phyloP scores from a whole-genome alignment of 2,113 vertebrate species.

The Melanerpes formicivorus region DNA sequence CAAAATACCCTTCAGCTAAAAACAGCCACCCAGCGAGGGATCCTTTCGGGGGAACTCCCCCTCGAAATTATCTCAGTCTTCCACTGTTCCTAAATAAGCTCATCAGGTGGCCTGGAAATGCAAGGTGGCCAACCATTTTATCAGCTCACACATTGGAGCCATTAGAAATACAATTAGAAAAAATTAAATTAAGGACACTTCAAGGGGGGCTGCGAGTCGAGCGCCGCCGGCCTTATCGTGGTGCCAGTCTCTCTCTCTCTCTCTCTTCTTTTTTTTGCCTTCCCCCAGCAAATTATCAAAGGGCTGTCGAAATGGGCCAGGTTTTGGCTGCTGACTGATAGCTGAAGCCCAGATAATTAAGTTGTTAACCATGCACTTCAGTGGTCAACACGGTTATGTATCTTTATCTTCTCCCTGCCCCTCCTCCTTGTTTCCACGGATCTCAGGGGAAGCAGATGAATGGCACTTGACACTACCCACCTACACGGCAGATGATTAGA shows the following conservation, averaged over 20 bases:
- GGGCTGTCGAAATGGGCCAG: slow-evolving; percentile 54
- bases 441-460: slow-evolving; percentile 77
- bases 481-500: slow-evolving; percentile 78
- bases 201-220: slow-evolving; percentile 68
- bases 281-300: slow-evolving; percentile 62
- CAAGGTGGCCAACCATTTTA: slow-evolving; percentile 80
- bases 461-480: slow-evolving; percentile 79
- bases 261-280: too few species aligned
- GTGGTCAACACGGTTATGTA: slow-evolving; percentile 77
- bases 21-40: too few species aligned
- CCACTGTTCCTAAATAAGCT: slow-evolving; percentile 79
- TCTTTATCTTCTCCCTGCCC: slow-evolving; percentile 73
- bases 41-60: slow-evolving; percentile 48
- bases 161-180: slow-evolving; percentile 83
- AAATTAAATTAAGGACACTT: slow-evolving; percentile 81
- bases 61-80: slow-evolving; percentile 77
- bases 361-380: slow-evolving; percentile 80
- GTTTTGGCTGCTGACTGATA: slow-evolving; percentile 76
- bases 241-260: slow-evolving; percentile 63
- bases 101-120: slow-evolving; percentile 82
- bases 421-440: slow-evolving; percentile 73
- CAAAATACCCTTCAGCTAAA: too few species aligned
- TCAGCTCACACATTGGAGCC: slow-evolving; percentile 77
- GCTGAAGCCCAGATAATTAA: slow-evolving; percentile 80
- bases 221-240: slow-evolving; percentile 68